phyloP scores from a whole-genome alignment of 2,888 invertebrate species.

The Hetaerina titia region DNA sequence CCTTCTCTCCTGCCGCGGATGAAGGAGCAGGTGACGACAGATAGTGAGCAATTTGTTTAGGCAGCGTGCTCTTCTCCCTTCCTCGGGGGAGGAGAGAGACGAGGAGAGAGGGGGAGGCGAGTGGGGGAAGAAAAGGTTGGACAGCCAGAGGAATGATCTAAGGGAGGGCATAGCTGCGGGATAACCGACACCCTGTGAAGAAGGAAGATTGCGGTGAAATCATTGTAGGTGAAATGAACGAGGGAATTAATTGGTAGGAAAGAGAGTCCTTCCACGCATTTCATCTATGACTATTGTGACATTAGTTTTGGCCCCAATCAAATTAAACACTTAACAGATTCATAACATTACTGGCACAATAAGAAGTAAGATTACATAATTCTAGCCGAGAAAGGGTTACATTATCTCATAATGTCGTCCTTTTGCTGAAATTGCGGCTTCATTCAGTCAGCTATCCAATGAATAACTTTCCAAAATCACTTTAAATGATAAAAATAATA shows the following conservation, averaged over 20 bases:
- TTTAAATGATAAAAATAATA: too few species aligned
- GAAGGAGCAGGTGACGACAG: slow-evolving; percentile 57
- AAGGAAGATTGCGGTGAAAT: background rate
- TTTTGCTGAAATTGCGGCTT: too few species aligned
- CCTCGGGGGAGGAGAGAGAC: background rate
- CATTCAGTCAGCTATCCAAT: too few species aligned
- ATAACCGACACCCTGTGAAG: background rate
- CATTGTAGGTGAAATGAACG: background rate
- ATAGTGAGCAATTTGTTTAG: slow-evolving; percentile 57
- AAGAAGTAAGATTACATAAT: too few species aligned
- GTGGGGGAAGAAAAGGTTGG: background rate
- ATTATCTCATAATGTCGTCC: too few species aligned
- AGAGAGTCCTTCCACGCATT: background rate
- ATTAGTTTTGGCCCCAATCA: background rate
- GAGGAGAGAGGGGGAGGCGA: background rate
- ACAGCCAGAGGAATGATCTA: background rate
- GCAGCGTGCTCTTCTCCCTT: background rate
- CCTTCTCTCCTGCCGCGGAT: background rate
- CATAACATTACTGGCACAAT: too few species aligned
- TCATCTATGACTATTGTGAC: background rate
- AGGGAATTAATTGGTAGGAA: background rate
- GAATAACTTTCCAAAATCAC: too few species aligned
- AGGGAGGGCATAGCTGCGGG: background rate
- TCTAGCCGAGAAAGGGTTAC: too few species aligned
- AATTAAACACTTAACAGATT: too few species aligned